Evolutionary conservation across 2,113 vertebrate genomes (phyloP), one percentile per base, ranked within the genome.

Genomic region (Chaetops frenatus): DNA sequence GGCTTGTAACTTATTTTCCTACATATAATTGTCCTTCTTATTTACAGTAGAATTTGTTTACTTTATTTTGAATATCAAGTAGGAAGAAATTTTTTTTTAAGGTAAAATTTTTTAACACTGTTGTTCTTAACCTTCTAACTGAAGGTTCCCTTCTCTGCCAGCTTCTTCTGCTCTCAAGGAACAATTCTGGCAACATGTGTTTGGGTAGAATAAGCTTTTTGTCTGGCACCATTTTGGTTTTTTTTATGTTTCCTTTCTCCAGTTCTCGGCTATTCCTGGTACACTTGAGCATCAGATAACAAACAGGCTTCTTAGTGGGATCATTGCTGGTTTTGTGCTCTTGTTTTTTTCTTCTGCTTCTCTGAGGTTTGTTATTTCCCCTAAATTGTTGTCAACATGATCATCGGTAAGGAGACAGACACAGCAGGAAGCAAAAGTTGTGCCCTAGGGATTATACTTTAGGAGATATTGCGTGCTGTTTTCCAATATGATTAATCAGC

Each of bases 311-410:
- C 72, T 76, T 79, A 86, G 53, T 91, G 69, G 31, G 47, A 83
- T 95, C 65, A 36, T 33, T 38, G 15, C 54, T 66, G 11, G 7
- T 38, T 76, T 87, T 62, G 7, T 88, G 81, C 21, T 67, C 36
- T 56, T 17, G 22, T 48, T 62, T 58, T 33, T 19, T 45, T 20
- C 31, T 64, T 31, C 57, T 56, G 16, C 47, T 54, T 72, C 21
- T 81, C 91, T 81, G 67, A 94, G 33, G 42, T 85, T 96, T 56
- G 83, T 96, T 97, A 94, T 97, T 97, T 95, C 72, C 88, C 83
- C 47, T 93, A 96, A 92, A 73, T 96, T 93, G 13, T 96, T 86
- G 72, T 86, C 65, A 86, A 72, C 65, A 33, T 87, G 54, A 92
- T 36, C 60, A 27, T 70, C 80, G 50, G 51, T 71, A 72, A 95